A percentile compares a stretch with the other conserved stretches of the same genome.
These are phyloP conservation scores for Saccostrea glomerata DNA, from an alignment of 1,140 invertebrate species.

Conservation along the genomic window DNA sequence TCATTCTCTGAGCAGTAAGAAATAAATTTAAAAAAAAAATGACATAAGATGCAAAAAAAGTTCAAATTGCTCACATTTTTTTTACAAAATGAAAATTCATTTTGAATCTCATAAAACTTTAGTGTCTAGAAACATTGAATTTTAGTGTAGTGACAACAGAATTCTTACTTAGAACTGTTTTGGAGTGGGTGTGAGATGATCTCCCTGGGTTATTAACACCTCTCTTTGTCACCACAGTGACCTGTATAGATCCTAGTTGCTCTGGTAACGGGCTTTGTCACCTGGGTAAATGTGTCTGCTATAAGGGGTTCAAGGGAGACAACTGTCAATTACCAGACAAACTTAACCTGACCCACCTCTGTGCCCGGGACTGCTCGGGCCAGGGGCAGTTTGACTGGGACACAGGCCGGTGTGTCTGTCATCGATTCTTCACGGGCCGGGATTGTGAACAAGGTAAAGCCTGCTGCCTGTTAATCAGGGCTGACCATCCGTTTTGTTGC, in stretches of 20 bases:
- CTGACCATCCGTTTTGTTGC: constrained; percentile 22
- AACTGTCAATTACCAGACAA: constrained; percentile 95
- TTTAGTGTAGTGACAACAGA: background rate
- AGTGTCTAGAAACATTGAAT: background rate
- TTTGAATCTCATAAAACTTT: background rate
- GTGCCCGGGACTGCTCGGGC: constrained; percentile 94
- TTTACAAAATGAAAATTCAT: too few relatives aligned
- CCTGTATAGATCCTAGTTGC: constrained; percentile 87
- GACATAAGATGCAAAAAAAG: too few relatives aligned
- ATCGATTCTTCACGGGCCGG: constrained; percentile 94
- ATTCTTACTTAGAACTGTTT: background rate
- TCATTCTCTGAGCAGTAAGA: background rate
- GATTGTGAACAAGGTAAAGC: constrained; percentile 91
- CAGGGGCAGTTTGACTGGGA: constrained; percentile 97
- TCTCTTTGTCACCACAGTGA: constrained; percentile 66
- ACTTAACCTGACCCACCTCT: constrained; percentile 95
- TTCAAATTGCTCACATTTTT: too few relatives aligned
- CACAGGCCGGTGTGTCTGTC: constrained; percentile 93
- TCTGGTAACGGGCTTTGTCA: constrained; percentile 97
- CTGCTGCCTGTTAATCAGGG: background rate
- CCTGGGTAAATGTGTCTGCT: constrained; percentile 96
- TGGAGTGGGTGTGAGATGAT: background rate
- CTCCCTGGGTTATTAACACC: constrained; percentile 23
- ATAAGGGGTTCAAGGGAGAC: constrained; percentile 96
- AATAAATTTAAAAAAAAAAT: background rate